Evolutionary conservation across 1,140 invertebrate genomes (phyloP).

Genomic region (Neomicropteryx cornuta): DNA sequence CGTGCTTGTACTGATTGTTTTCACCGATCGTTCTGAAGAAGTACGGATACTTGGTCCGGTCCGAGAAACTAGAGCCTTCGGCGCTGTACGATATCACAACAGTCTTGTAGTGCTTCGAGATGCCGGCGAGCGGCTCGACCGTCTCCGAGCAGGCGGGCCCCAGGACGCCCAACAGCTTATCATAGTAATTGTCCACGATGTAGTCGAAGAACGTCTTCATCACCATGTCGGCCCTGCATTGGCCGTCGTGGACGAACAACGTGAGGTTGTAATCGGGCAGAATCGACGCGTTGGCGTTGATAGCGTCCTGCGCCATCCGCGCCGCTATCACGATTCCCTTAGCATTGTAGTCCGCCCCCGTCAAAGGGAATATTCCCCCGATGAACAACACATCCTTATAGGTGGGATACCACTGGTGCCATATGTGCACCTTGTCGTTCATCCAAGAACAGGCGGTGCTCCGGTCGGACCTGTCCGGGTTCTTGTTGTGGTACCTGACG

Average conservation of each 20-base stretch:
- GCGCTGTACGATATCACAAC: constrained; percentile 74
- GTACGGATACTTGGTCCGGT: constrained; percentile 63
- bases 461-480: constrained; percentile 19
- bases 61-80: constrained; percentile 59
- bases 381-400: constrained; percentile 47
- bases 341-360: constrained; percentile 41
- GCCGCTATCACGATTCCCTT: constrained; percentile 53
- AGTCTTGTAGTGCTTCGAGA: constrained; percentile 68
- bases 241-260: constrained; percentile 50
- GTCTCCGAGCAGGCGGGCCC: constrained; percentile 82
- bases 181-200: constrained; percentile 39
- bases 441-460: constrained; percentile 63
- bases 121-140: constrained; percentile 67
- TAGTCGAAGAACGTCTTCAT: constrained; percentile 72
- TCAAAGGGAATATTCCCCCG: constrained; percentile 70
- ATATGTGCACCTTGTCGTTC: constrained; percentile 35
- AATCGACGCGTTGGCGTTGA: constrained; percentile 52
- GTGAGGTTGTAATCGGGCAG: constrained; percentile 52
- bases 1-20: constrained; percentile 61
- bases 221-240: constrained; percentile 64
- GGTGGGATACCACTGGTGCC: constrained; percentile 43
- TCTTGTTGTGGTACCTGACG: constrained; percentile 30
- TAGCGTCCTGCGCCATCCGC: constrained; percentile 48
- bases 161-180: constrained; percentile 56
- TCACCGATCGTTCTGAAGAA: constrained; percentile 78